Percentiles rank a stretch among this genome's conserved stretches.
Conservation (phyloP, 2,113 vertebrate genomes). For the Lagopus muta region DNA sequence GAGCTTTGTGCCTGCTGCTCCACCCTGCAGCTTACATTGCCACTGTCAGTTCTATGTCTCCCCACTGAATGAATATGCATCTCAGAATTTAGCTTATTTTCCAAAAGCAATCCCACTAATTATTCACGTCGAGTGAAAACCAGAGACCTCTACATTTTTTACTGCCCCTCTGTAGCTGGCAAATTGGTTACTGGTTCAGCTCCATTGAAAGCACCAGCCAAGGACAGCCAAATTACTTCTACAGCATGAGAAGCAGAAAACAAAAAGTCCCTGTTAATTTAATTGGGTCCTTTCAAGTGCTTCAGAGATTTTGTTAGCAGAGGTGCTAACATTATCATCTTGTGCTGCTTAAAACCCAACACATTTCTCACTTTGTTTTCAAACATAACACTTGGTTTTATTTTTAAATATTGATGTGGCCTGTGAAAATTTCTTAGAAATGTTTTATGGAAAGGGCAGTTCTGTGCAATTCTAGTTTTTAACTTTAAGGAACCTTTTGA, state of each 20-base stretch:
- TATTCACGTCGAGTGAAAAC: not conserved
- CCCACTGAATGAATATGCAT: not conserved
- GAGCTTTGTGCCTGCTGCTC: fast-evolving
- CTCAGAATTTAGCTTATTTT: not conserved
- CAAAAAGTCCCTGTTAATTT: conserved; percentile 61
- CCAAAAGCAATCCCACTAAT: not conserved
- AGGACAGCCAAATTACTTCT: conserved; percentile 29
- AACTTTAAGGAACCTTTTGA: conserved; percentile 65
- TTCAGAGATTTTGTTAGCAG: conserved; percentile 63
- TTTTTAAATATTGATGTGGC: conserved; percentile 57
- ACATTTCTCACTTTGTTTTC: conserved; percentile 63
- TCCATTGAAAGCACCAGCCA: conserved; percentile 10
- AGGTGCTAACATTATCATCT: conserved; percentile 56
- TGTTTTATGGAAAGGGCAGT: conserved; percentile 51
- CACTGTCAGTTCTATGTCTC: not conserved
- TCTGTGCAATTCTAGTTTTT: conserved; percentile 43
- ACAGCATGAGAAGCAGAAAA: conserved; percentile 41
- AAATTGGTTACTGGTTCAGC: conserved; percentile 19
- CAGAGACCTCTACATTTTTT: not conserved
- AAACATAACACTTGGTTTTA: conserved; percentile 64
- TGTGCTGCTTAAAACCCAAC: conserved; percentile 54
- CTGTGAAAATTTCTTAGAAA: conserved; percentile 65
- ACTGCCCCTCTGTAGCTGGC: not conserved
- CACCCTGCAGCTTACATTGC: not conserved
- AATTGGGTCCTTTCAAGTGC: conserved; percentile 48